Percentiles rank a stretch among this genome's conserved stretches.
Conservation (phyloP, 1,140 invertebrate genomes). For the Microplitis demolitor region DNA sequence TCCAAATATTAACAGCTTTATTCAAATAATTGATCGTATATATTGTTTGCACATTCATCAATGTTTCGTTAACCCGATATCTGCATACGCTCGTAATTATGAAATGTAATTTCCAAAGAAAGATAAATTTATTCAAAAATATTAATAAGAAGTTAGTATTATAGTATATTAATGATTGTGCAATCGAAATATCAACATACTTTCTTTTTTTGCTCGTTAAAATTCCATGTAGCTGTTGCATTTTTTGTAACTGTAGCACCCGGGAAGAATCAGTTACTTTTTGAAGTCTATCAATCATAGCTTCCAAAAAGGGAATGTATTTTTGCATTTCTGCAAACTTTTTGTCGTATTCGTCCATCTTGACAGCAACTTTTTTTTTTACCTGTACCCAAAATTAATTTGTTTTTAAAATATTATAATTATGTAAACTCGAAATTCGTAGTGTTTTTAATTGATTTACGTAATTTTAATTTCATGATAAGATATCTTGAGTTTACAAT, state of each 20-base stretch:
- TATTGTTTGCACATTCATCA: neutral
- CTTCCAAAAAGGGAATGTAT: conserved; percentile 70
- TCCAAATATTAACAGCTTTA: too few relatives aligned
- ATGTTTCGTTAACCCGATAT: neutral
- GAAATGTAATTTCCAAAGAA: neutral
- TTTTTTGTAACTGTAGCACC: conserved; percentile 66
- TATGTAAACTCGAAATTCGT: neutral
- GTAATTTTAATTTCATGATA: neutral
- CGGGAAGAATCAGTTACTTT: conserved; percentile 61
- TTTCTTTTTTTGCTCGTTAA: conserved; percentile 67
- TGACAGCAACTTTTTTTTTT: conserved; percentile 25
- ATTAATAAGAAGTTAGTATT: too few relatives aligned
- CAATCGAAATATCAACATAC: conserved; percentile 48
- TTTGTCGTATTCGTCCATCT: conserved; percentile 62
- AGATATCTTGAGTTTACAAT: too few relatives aligned
- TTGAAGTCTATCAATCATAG: conserved; percentile 67
- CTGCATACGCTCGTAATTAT: conserved; percentile 24
- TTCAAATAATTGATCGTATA: neutral
- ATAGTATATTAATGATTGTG: neutral
- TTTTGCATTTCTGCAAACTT: conserved; percentile 70
- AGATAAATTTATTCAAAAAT: neutral
- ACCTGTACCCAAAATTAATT: conserved; percentile 36
- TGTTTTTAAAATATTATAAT: conserved; percentile 2
- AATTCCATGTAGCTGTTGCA: conserved; percentile 66
- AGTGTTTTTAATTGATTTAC: neutral